Evolutionary conservation across 1,140 invertebrate genomes (phyloP).

Genomic region (Vanessa tameamea): DNA sequence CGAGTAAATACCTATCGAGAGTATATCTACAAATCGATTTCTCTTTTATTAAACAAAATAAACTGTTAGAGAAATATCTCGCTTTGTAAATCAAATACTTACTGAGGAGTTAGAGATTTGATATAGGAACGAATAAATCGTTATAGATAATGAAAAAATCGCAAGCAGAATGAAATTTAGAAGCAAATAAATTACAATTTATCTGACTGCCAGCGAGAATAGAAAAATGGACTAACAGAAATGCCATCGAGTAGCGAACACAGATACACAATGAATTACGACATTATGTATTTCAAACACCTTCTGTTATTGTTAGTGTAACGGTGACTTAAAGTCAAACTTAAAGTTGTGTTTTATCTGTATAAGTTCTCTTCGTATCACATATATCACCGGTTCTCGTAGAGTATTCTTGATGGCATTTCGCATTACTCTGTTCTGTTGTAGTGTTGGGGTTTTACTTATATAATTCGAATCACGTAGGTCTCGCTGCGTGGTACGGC

Average conservation of each 20-base stretch:
- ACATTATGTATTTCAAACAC: not conserved
- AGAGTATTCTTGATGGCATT: not conserved
- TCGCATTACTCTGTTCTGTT: not conserved
- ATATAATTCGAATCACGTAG: constrained; percentile 13
- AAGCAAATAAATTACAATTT: constrained; percentile 7
- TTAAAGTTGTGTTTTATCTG: not conserved
- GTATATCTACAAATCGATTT: not conserved
- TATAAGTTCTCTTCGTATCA: not conserved
- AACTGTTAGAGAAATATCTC: not conserved
- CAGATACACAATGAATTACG: no score
- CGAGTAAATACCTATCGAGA: no score
- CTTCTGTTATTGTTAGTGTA: not conserved
- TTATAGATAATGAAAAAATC: not conserved
- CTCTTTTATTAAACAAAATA: not conserved
- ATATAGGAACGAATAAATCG: constrained; percentile 2
- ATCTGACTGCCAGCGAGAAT: not conserved
- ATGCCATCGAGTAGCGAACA: not conserved
- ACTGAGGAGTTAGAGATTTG: not conserved
- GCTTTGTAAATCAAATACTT: not conserved
- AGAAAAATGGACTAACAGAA: not conserved
- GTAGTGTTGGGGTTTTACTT: not conserved
- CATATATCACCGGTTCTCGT: not conserved
- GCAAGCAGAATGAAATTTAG: not conserved
- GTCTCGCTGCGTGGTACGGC: not conserved
- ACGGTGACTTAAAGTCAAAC: no score